A percentile compares a stretch with the other conserved stretches of the same genome.
These are phyloP conservation scores for Pterocles gutturalis DNA, from an alignment of 2,113 vertebrate species.

Conservation along the genomic window DNA sequence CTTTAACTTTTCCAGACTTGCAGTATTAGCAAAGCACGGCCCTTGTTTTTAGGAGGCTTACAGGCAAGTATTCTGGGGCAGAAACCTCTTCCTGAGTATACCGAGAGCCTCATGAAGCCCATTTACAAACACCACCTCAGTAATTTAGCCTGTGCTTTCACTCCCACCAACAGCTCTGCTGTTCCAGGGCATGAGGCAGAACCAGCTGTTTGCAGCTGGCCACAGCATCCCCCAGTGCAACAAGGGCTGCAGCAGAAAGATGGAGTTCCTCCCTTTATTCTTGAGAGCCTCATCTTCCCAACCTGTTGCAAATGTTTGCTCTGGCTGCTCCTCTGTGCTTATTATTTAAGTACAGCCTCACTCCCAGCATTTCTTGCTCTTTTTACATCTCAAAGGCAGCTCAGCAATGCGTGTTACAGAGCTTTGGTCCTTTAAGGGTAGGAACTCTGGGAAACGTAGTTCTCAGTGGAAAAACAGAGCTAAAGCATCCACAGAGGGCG, in stretches of 20 bases:
- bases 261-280: background rate
- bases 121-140: background rate
- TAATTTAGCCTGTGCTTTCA: background rate
- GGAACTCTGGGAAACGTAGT: constrained; percentile 65
- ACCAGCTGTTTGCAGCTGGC: background rate
- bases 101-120: background rate
- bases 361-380: background rate
- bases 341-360: background rate
- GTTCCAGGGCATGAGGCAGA: background rate
- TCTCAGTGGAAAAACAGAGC: background rate
- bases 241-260: background rate
- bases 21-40: background rate
- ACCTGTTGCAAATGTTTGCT: background rate
- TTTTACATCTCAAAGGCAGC: background rate
- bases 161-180: background rate
- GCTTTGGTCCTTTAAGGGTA: background rate
- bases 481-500: background rate
- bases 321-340: background rate
- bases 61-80: background rate
- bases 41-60: background rate
- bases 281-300: background rate
- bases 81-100: background rate
- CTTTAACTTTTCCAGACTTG: background rate
- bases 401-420: background rate
- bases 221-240: background rate